phyloP scores from a whole-genome alignment of 64 coral and sea anemone genomes.

The Astreopora myriophthalma region DNA sequence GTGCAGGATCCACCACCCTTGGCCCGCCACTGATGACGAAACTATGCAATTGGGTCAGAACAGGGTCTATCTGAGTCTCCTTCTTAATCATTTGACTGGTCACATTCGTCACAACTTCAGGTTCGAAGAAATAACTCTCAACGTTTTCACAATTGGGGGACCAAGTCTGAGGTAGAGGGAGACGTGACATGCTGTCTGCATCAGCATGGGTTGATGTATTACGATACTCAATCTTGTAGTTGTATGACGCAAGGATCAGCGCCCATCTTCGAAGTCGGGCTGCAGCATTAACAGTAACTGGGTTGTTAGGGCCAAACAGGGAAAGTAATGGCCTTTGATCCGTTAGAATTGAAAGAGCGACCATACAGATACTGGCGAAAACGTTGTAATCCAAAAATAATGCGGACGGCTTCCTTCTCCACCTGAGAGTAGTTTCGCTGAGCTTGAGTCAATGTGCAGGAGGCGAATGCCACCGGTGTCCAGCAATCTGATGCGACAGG shows the following conservation, averaged over 20 bases:
- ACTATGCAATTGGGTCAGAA: slow-evolving; percentile 27
- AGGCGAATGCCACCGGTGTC: slow-evolving; percentile 49
- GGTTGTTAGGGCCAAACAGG: slow-evolving; percentile 15
- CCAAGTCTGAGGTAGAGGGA: slow-evolving; percentile 64
- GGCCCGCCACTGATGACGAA: slow-evolving; percentile 52
- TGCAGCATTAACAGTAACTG: slow-evolving; percentile 50
- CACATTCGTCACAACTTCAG: slow-evolving; percentile 47
- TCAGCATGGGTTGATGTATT: not conserved
- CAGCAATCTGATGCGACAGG: slow-evolving; percentile 68
- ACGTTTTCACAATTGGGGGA: slow-evolving; percentile 6
- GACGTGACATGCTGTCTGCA: not conserved
- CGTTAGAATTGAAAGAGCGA: slow-evolving; percentile 46
- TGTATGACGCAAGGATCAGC: slow-evolving; percentile 14
- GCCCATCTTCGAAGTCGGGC: slow-evolving; percentile 58
- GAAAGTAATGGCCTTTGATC: slow-evolving; percentile 53
- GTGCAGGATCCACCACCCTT: slow-evolving; percentile 53
- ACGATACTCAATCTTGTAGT: not conserved
- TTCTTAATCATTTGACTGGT: slow-evolving; percentile 62
- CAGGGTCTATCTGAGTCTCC: slow-evolving; percentile 37
- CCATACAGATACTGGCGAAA: slow-evolving; percentile 62
- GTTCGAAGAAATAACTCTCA: slow-evolving; percentile 37
- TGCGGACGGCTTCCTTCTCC: slow-evolving; percentile 49
- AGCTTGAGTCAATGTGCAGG: slow-evolving; percentile 17
- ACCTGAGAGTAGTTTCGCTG: slow-evolving; percentile 67
- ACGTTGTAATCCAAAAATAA: slow-evolving; percentile 52